Evolutionary conservation across 2,888 invertebrate species (phyloP), one percentile per base, ranked within the genome.

Genomic region (Drosophila conformis): DNA sequence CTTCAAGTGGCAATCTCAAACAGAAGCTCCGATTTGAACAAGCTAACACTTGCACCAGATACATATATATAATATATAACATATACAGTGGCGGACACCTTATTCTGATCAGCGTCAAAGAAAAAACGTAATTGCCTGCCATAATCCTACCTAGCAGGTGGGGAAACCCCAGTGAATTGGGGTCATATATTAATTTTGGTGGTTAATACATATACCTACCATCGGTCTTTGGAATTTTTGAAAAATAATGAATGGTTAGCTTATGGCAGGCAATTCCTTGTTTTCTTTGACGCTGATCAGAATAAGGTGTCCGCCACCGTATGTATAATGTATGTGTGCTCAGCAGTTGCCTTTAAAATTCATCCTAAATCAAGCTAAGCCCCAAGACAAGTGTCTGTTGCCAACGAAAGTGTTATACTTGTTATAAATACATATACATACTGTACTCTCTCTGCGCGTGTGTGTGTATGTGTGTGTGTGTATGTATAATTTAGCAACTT

Each of bases 401-500:
- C 46, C 63, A 36, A 51, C 40, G 25, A 60, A 63, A 73, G 67
- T 74, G 58, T 59, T 53, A 58, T 67, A 40, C 64, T 62, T 61
- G 58, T 60, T 73, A 42, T 69, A 53, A 57, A 69, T 54, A 57
- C 25, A 57, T 46, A 46, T 48, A 56, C 35, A 35, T 35, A 31
- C 27, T 77, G 46, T 40, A 38, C 25, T 13, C 25, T 4, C 25
- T 46, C 7, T 15, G 13, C 4, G 46, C 13, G 42, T 18, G 35
- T 49, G 35, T 51, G 25, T 3, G n/a, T 38, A 15, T 49, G 46
- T 51, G 25, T 5, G 52, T 56, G 63, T 54, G 62, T 63, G 59
- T 60, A 35, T 71, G 60, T 71, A 65, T 83, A 83, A 82, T 85
- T 87, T 83, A 77, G 58, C 68, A 73, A 73, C 68, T 73, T 69